These are phyloP conservation scores for Auanema sp. DNA, from an alignment of 2,888 invertebrate species.

Conservation along the genomic window DNA sequence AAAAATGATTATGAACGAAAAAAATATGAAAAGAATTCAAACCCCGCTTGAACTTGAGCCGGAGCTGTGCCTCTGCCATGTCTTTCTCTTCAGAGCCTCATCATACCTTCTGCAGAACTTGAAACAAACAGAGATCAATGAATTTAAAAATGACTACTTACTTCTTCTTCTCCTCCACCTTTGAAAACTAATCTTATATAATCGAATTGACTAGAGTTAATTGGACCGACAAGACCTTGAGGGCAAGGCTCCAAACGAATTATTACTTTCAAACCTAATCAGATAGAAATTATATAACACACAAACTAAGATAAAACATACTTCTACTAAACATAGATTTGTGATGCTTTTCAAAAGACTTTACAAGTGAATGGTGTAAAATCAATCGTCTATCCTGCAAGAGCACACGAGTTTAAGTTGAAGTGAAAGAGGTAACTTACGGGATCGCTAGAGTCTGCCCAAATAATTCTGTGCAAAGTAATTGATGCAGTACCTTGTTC, in stretches of 20 bases:
- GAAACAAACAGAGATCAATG: neutral
- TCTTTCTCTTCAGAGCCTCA: slow-evolving; percentile 56
- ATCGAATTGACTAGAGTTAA: slow-evolving; percentile 45
- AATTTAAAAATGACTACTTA: slow-evolving; percentile 23
- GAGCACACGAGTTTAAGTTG: neutral
- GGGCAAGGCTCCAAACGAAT: slow-evolving; percentile 32
- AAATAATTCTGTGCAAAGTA: slow-evolving; percentile 61
- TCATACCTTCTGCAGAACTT: slow-evolving; percentile 62
- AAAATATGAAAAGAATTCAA: slow-evolving; percentile 11
- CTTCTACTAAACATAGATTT: slow-evolving; percentile 62
- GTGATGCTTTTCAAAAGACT: slow-evolving; percentile 57
- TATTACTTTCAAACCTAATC: slow-evolving; percentile 11
- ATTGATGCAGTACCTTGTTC: slow-evolving; percentile 62
- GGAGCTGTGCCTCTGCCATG: slow-evolving; percentile 59
- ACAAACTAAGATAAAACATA: slow-evolving; percentile 1
- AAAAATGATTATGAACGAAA: slow-evolving; percentile 7
- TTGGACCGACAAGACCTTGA: slow-evolving; percentile 48
- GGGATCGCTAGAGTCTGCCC: slow-evolving; percentile 62
- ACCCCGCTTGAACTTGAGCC: slow-evolving; percentile 60
- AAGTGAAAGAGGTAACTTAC: slow-evolving; percentile 27
- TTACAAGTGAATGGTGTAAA: slow-evolving; percentile 60
- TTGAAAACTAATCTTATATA: slow-evolving; percentile 52
- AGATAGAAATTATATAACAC: neutral
- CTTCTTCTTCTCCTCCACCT: slow-evolving; percentile 62
- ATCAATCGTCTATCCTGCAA: slow-evolving; percentile 56